A percentile compares a stretch with the other conserved stretches of the same genome.
Evolutionary conservation across 1,140 invertebrate genomes (phyloP).

Genomic region (Acarapis woodi): DNA sequence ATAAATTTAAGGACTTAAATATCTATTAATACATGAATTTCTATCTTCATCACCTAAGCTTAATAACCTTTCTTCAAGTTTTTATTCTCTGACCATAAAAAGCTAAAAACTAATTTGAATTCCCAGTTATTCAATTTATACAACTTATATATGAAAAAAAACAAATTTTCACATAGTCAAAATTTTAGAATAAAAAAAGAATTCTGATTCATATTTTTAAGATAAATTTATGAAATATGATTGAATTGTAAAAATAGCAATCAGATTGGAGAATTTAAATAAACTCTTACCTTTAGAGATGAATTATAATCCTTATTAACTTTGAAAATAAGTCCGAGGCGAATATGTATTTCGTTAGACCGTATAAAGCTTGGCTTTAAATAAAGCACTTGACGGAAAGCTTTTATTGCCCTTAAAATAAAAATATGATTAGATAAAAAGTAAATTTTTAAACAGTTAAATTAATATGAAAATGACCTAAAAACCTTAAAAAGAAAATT

Average conservation of each 20-base stretch:
- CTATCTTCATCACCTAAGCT: too few relatives aligned
- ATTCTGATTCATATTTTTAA: too few relatives aligned
- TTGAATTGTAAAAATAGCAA: neutral
- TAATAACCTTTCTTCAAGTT: too few relatives aligned
- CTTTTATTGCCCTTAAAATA: constrained; percentile 45
- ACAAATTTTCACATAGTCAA: neutral
- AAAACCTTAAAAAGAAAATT: too few relatives aligned
- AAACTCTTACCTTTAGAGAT: constrained; percentile 29
- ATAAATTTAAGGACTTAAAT: too few relatives aligned
- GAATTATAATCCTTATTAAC: constrained; percentile 50
- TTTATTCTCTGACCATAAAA: too few relatives aligned
- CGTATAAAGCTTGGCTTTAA: constrained; percentile 53
- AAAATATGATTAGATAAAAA: too few relatives aligned
- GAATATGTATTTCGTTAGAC: constrained; percentile 66
- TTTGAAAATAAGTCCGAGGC: constrained; percentile 77
- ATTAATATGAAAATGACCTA: too few relatives aligned
- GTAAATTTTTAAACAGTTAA: neutral
- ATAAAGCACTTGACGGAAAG: constrained; percentile 68
- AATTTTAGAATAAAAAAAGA: constrained; percentile 2
- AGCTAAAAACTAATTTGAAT: too few relatives aligned
- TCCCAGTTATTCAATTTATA: too few relatives aligned
- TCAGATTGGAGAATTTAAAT: neutral
- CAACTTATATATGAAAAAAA: constrained; percentile 3
- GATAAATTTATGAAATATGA: neutral
- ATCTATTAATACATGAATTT: too few relatives aligned